These are phyloP conservation scores for Euleptes europaea DNA, from an alignment of 2,113 vertebrate genomes.

Conservation along the genomic window DNA sequence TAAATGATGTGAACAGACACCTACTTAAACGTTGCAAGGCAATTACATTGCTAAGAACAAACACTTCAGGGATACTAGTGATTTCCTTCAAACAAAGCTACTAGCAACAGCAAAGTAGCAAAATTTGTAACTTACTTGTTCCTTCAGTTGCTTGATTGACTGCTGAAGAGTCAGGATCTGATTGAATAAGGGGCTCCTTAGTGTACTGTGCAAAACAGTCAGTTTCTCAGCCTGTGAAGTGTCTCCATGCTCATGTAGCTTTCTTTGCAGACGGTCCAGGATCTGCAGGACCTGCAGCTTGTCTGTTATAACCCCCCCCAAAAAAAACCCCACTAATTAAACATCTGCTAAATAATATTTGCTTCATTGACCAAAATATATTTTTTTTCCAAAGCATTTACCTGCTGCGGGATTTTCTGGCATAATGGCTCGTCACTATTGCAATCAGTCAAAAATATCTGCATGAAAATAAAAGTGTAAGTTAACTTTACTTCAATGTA, in stretches of 20 bases:
- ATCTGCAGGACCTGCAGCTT: constrained; percentile 91
- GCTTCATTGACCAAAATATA: background rate
- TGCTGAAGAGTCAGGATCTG: constrained; percentile 94
- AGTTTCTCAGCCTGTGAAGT: constrained; percentile 84
- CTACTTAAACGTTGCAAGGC: background rate
- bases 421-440: constrained; percentile 62
- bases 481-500: background rate
- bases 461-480: background rate
- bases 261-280: constrained; percentile 87
- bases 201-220: constrained; percentile 76
- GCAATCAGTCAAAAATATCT: constrained; percentile 40
- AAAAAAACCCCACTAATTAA: background rate
- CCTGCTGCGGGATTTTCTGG: constrained; percentile 80
- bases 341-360: background rate
- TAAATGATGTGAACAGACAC: background rate
- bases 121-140: constrained; percentile 78
- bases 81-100: background rate
- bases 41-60: background rate
- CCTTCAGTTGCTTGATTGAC: constrained; percentile 90
- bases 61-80: background rate
- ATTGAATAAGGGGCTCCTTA: constrained; percentile 89
- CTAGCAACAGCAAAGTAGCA: background rate
- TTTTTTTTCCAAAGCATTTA: constrained; percentile 30
- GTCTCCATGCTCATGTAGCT: constrained; percentile 87
- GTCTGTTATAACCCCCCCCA: constrained; percentile 67